Percentiles rank a stretch among this genome's conserved stretches.
Evolutionary conservation across 2,888 invertebrate genomes (phyloP).

Genomic region (Lumbricus terrestris): DNA sequence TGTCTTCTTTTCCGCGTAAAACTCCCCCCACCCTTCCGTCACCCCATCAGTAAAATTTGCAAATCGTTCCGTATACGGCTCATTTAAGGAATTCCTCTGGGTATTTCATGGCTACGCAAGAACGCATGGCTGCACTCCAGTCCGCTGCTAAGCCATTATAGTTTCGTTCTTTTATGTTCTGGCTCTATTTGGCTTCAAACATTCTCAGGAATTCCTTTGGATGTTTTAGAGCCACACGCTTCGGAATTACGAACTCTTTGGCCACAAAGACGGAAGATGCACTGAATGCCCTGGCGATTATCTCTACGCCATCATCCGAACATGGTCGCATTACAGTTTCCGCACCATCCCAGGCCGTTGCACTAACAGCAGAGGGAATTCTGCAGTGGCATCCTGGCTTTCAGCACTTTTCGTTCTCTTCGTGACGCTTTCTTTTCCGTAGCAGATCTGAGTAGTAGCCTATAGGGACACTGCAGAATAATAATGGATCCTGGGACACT

Average conservation of each 20-base stretch:
- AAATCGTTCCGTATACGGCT: too few species aligned
- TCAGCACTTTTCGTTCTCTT: background rate
- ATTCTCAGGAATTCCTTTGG: background rate
- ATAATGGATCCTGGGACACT: background rate
- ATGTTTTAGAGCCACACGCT: constrained; percentile 14
- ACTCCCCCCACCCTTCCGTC: too few species aligned
- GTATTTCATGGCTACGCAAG: too few species aligned
- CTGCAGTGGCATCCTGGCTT: background rate
- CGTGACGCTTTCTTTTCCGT: background rate
- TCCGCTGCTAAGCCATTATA: too few species aligned
- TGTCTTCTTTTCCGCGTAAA: too few species aligned
- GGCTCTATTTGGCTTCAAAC: background rate
- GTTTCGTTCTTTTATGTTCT: too few species aligned
- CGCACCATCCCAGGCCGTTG: constrained; percentile 20
- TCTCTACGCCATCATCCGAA: constrained; percentile 18
- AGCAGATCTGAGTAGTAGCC: background rate
- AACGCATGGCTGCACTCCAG: too few species aligned
- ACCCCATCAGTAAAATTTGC: too few species aligned
- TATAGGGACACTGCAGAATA: background rate
- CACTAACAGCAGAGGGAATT: background rate
- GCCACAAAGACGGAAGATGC: constrained; percentile 44
- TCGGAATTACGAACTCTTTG: constrained; percentile 38
- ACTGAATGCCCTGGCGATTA: constrained; percentile 35
- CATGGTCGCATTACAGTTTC: constrained; percentile 22
- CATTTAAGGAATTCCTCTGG: too few species aligned